Conservation (phyloP, 1,140 invertebrate genomes). For the Akabosia matsudoensis region DNA sequence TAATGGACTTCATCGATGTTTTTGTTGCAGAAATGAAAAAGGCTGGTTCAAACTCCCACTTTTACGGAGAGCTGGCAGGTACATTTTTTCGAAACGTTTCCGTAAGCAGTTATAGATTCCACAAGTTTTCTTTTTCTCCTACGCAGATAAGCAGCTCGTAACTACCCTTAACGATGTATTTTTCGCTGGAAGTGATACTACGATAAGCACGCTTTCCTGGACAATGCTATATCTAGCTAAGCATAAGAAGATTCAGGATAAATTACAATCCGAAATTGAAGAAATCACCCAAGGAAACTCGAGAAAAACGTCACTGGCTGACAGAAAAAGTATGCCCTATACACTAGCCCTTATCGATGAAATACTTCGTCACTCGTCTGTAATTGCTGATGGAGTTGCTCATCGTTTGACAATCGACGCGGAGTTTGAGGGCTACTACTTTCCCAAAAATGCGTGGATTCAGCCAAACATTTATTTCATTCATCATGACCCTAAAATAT, state of each 20-base stretch:
- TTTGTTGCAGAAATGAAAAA: slow-evolving; percentile 25
- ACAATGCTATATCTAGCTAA: background rate
- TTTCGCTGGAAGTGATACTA: background rate
- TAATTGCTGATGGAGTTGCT: slow-evolving; percentile 40
- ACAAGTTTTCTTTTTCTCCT: background rate
- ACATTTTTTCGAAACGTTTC: background rate
- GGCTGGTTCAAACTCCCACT: background rate
- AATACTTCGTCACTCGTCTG: slow-evolving; percentile 42
- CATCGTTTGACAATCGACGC: background rate
- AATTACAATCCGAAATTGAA: background rate
- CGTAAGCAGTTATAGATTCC: background rate
- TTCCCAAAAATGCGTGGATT: slow-evolving; percentile 24
- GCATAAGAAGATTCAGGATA: background rate
- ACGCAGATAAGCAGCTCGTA: background rate
- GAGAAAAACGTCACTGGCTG: background rate
- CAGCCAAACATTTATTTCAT: slow-evolving; percentile 24
- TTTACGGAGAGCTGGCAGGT: background rate
- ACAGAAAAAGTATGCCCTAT: slow-evolving; percentile 45
- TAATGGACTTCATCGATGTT: slow-evolving; percentile 32
- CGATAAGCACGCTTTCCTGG: background rate
- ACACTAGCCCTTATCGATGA: slow-evolving; percentile 47
- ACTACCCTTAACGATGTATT: background rate
- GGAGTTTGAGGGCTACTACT: background rate
- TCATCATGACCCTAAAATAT: background rate
- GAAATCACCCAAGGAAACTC: background rate